Evolutionary conservation across 2,113 vertebrate species (phyloP).

Genomic region (Centropus unirufus): DNA sequence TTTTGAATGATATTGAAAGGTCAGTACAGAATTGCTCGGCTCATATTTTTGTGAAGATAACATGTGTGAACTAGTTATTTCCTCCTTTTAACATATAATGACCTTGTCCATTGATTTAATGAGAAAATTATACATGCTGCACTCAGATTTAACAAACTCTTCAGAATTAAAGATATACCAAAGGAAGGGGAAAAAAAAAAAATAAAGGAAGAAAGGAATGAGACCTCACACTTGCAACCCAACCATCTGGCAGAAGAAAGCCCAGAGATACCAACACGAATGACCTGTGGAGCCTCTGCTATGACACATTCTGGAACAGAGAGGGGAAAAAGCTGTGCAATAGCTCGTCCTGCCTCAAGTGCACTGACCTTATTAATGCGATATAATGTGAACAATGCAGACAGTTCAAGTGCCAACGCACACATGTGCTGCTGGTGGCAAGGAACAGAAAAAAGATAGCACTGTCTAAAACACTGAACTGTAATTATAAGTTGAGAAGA

Average conservation of each 20-base stretch:
- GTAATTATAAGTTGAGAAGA: neutral
- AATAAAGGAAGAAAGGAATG: neutral
- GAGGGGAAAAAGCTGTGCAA: neutral
- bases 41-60: constrained; percentile 60
- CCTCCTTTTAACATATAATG: constrained; percentile 65
- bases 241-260: constrained; percentile 38
- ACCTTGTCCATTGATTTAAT: constrained; percentile 76
- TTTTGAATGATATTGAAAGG: constrained; percentile 71
- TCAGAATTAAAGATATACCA: constrained; percentile 49
- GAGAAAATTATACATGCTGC: constrained; percentile 74
- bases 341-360: neutral
- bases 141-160: constrained; percentile 69
- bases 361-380: neutral
- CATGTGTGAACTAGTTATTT: constrained; percentile 65
- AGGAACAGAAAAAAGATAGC: neutral
- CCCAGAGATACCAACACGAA: neutral
- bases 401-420: neutral
- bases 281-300: neutral
- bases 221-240: constrained; percentile 1
- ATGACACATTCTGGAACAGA: neutral
- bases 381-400: neutral
- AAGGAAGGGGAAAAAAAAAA: neutral
- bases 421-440: neutral
- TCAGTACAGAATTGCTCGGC: constrained; percentile 56
- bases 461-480: neutral